These are phyloP conservation scores for Drosophila greeni DNA, from an alignment of 2,888 invertebrate species.

Conservation along the genomic window DNA sequence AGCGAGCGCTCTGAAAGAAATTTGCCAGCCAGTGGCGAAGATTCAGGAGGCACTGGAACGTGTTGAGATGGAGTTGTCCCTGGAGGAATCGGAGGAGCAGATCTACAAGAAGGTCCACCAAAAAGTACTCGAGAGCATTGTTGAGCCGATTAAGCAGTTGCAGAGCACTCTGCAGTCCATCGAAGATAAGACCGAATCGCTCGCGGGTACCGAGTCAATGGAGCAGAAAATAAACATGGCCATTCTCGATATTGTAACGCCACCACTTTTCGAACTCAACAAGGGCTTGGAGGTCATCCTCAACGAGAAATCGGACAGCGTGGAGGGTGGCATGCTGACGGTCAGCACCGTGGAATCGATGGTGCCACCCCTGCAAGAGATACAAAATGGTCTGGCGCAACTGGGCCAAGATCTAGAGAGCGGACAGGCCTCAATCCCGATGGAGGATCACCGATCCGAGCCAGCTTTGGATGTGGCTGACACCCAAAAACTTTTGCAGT, in stretches of 20 bases:
- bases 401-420: conserved; percentile 79
- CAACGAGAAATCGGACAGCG: conserved; percentile 71
- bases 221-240: conserved; percentile 81
- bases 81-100: conserved; percentile 76
- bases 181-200: conserved; percentile 68
- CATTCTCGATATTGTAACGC: conserved; percentile 83
- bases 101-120: conserved; percentile 76
- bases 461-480: conserved; percentile 76
- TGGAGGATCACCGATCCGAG: conserved; percentile 46
- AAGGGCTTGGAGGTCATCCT: conserved; percentile 81
- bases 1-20: conserved; percentile 74
- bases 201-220: conserved; percentile 69
- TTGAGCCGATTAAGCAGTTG: conserved; percentile 73
- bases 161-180: conserved; percentile 71
- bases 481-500: conserved; percentile 78
- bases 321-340: conserved; percentile 77
- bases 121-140: conserved; percentile 73
- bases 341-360: conserved; percentile 79
- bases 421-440: conserved; percentile 71
- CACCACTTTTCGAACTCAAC: conserved; percentile 83
- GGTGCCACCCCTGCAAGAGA: conserved; percentile 82
- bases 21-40: conserved; percentile 78
- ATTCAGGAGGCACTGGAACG: conserved; percentile 79
- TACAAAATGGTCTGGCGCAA: conserved; percentile 80
- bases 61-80: conserved; percentile 76